Conservation (phyloP, 2,797 vertebrate species). For the Amazona ochrocephala region DNA sequence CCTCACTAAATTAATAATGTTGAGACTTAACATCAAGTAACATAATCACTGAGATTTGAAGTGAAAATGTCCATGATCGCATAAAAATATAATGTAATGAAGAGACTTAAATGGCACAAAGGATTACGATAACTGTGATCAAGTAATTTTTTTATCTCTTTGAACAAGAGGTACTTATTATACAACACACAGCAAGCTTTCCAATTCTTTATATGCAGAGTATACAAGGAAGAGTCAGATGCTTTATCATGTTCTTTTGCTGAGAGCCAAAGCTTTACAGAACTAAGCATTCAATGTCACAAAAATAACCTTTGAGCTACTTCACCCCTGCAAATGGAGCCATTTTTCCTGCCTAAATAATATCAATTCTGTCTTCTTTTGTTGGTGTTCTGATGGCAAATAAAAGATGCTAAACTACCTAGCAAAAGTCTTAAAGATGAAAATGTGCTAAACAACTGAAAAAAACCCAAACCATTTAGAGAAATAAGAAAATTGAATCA, state of each 20-base stretch:
- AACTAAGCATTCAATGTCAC: background rate
- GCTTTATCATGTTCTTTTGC: conserved; percentile 1
- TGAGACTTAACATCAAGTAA: background rate
- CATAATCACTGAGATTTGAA: background rate
- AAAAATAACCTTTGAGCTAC: background rate
- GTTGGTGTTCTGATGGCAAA: background rate
- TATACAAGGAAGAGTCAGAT: background rate
- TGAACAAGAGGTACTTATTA: background rate
- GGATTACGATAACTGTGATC: background rate
- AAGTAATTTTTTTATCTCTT: background rate
- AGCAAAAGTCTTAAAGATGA: background rate
- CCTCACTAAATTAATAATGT: background rate
- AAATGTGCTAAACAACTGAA: background rate
- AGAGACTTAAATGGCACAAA: background rate
- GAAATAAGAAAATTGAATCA: background rate
- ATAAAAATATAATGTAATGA: background rate
- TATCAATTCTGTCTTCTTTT: background rate
- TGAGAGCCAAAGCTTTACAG: background rate
- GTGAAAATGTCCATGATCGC: background rate
- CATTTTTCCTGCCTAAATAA: background rate
- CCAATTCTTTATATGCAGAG: background rate
- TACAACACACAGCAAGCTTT: background rate
- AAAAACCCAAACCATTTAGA: background rate
- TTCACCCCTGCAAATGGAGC: background rate
- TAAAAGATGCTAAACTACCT: background rate